phyloP scores from a whole-genome alignment of 2,113 vertebrate genomes.

The Phrynosoma platyrhinos region DNA sequence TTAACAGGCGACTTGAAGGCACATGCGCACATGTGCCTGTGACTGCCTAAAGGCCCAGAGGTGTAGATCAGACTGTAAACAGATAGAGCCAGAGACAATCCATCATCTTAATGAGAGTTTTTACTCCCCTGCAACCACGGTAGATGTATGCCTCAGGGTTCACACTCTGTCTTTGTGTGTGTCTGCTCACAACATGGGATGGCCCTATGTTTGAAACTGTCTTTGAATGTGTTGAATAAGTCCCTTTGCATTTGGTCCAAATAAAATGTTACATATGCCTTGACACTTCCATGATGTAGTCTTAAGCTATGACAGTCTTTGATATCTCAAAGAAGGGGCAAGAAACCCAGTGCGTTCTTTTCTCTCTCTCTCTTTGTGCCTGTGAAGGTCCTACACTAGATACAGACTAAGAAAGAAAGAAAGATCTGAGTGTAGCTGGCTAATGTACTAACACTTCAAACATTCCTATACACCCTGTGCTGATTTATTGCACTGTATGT shows the following conservation, averaged over 20 bases:
- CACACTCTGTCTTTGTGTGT: not conserved
- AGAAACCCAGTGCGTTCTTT: not conserved
- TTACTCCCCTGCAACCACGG: not conserved
- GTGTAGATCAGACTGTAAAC: not conserved
- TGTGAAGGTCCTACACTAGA: conserved; percentile 3
- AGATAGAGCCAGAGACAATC: not conserved
- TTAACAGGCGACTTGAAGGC: too few relatives aligned
- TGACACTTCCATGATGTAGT: not conserved
- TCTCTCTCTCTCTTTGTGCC: not conserved
- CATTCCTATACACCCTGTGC: conserved; percentile 40
- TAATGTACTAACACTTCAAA: conserved; percentile 38
- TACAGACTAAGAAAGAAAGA: conserved; percentile 38
- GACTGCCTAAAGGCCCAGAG: not conserved
- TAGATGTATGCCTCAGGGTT: not conserved
- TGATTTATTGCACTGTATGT: conserved; percentile 46
- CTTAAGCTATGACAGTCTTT: not conserved
- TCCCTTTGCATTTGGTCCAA: not conserved
- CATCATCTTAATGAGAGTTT: not conserved
- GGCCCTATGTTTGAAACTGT: not conserved
- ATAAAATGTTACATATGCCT: not conserved
- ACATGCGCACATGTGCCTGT: too few relatives aligned
- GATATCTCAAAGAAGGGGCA: not conserved
- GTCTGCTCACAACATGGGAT: not conserved
- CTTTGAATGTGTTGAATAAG: not conserved
- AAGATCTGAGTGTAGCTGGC: not conserved